Percentiles rank a stretch among this genome's conserved stretches.
Conservation (phyloP, 2,113 vertebrate genomes). For the Tychaedon coryphoeus region DNA sequence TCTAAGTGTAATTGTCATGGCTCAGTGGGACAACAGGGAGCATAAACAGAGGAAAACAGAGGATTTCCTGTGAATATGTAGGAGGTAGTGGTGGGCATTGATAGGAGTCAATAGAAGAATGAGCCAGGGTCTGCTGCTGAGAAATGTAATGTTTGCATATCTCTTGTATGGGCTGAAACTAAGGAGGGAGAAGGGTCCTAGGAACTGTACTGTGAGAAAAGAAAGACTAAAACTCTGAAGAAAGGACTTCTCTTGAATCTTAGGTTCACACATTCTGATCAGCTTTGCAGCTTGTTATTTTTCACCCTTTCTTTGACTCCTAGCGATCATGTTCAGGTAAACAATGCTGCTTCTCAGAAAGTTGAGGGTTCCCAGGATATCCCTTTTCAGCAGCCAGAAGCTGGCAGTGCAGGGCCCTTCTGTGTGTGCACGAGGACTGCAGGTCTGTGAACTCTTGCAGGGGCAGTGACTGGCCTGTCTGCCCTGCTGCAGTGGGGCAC, state of each 20-base stretch:
- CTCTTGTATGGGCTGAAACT: not conserved
- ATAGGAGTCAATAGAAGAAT: not conserved
- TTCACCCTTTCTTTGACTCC: conserved; percentile 9
- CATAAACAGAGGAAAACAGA: not conserved
- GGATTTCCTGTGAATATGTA: not conserved
- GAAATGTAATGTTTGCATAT: not conserved
- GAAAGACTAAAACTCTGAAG: not conserved
- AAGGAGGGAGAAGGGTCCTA: not conserved
- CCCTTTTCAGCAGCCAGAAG: not conserved
- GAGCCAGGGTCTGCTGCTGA: not conserved
- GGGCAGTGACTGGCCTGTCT: not conserved
- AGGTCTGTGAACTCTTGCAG: not conserved
- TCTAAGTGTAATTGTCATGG: not conserved
- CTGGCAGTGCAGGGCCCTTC: not conserved
- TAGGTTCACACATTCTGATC: not conserved
- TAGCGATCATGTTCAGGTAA: not conserved
- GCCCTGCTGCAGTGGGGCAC: not conserved
- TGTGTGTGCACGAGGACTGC: not conserved
- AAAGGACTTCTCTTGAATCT: not conserved
- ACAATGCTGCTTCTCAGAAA: conserved; percentile 28
- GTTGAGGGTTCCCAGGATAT: conserved; percentile 1
- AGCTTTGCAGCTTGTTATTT: conserved; percentile 30
- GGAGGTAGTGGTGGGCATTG: not conserved
- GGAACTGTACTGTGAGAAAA: not conserved
- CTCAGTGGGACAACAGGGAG: not conserved